Base-by-base conservation (phyloP, 2,113 vertebrate species). In the Erythrocercus mccallii region DNA sequence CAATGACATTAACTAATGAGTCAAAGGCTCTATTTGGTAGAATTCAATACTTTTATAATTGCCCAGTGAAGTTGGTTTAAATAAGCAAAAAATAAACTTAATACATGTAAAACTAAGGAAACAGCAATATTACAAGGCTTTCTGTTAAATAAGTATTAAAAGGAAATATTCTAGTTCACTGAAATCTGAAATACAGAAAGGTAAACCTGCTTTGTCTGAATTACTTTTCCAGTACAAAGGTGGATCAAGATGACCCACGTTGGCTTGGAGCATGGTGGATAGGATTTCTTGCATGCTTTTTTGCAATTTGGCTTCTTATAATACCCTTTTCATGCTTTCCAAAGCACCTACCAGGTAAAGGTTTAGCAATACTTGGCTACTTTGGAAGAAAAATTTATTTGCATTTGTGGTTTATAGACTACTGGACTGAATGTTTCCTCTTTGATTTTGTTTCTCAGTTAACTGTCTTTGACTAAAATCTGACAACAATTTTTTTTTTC, bases 251-350 rank as follows among this genome's bases (percentile, higher is more conserved):
- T 94, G 98, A 98, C 68, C 97, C 98, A 12, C 96, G 98, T 20
- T 98, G 98, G 98, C 96, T 98, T 93, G 98, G 98, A 45, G 98
- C 98, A 8, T 98, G 98, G 98, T 98, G 98, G 98, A 98, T 98
- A 95, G 97, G 96, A 76, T 98, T 98, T 97, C 79, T 98, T 82
- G 38, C 94, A n/a, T 94, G 95, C 23, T 97, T 97, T 91, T 23
- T 98, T 45, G 45, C 92, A 42, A 45, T 97, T 35, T 98, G 98
- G 97, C 93, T 97, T 86, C 97, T 98, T 86, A 97, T 98, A 91
- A 78, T 98, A 73, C 98, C 98, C 33, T 98, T 98, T 83, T 97
- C 97, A 12, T 98, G 98, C 69, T 98, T 98, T 91, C 98, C 98
- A 4, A 98, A 94, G 71, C 97, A 97, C 64, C 93, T 98, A n/a